These are phyloP conservation scores for Caenorhabditis sp. DNA, from an alignment of 2,888 invertebrate species.

Conservation along the genomic window DNA sequence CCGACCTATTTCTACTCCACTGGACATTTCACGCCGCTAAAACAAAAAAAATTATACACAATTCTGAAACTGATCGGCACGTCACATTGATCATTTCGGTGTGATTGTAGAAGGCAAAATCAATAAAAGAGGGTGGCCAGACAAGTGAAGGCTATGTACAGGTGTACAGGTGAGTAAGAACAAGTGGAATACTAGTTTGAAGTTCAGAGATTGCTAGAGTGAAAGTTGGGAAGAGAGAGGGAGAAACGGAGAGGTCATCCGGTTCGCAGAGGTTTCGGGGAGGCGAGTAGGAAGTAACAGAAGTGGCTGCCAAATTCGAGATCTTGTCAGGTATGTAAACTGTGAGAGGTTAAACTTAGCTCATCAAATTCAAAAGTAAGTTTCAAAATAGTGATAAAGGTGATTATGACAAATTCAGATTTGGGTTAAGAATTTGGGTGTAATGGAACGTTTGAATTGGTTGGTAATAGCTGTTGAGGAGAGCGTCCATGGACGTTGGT, in stretches of 20 bases:
- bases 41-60: constrained; percentile 24
- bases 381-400: too few relatives aligned
- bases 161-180: constrained; percentile 28
- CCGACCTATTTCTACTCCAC: constrained; percentile 67
- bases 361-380: too few relatives aligned
- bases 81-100: constrained; percentile 23
- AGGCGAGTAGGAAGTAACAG: constrained; percentile 4
- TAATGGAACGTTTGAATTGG: constrained; percentile 17
- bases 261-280: background rate
- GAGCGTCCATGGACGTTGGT: constrained; percentile 2
- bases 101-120: constrained; percentile 16
- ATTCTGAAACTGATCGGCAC: background rate
- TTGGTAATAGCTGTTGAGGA: constrained; percentile 15
- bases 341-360: background rate
- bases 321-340: background rate
- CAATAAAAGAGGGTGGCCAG: constrained; percentile 16
- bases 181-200: constrained; percentile 16
- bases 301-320: constrained; percentile 5
- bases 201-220: constrained; percentile 23
- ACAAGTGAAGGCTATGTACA: background rate
- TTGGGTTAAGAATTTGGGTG: background rate
- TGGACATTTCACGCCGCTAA: constrained; percentile 71
- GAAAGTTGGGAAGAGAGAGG: constrained; percentile 11
- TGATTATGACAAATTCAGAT: too few relatives aligned
- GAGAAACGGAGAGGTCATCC: constrained; percentile 13